Percentiles rank a stretch among this genome's conserved stretches.
Conservation (phyloP, 2,888 invertebrate genomes). For the Augiades crinisus region DNA sequence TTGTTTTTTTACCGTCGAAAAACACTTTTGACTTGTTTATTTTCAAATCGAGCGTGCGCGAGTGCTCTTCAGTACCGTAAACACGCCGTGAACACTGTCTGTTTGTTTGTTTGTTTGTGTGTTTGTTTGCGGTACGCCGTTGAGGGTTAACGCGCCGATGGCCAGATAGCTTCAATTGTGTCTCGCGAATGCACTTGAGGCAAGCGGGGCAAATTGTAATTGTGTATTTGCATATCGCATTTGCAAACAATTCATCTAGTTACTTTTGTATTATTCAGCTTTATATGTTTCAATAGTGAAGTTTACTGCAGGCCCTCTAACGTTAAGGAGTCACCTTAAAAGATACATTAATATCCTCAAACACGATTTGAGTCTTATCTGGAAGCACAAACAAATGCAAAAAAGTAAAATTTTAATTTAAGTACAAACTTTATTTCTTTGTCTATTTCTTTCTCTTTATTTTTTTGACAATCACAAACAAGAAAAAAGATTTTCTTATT, state of each 20-base stretch:
- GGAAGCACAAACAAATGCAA: too few relatives aligned
- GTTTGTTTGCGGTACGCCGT: conserved; percentile 46
- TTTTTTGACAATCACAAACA: too few relatives aligned
- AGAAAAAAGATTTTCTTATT: too few relatives aligned
- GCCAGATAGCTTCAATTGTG: conserved; percentile 19
- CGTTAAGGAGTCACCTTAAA: too few relatives aligned
- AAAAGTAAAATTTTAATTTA: too few relatives aligned
- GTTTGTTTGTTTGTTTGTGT: conserved; percentile 50
- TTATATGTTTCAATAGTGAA: too few relatives aligned
- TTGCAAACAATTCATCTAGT: not conserved
- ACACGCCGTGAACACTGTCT: conserved; percentile 45
- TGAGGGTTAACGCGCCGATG: conserved; percentile 52
- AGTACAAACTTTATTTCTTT: too few relatives aligned
- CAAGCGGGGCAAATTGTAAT: not conserved
- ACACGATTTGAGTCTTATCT: too few relatives aligned
- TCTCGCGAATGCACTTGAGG: not conserved
- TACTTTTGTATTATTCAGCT: too few relatives aligned
- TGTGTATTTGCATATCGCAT: not conserved
- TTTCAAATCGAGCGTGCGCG: conserved; percentile 62
- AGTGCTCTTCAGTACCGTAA: conserved; percentile 60
- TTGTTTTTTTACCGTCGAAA: conserved; percentile 52
- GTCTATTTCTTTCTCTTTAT: too few relatives aligned
- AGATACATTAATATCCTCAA: too few relatives aligned
- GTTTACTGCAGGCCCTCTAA: too few relatives aligned
- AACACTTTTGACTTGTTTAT: conserved; percentile 68